phyloP scores from a whole-genome alignment of 1,140 invertebrate species.

The Charaxes varanes region DNA sequence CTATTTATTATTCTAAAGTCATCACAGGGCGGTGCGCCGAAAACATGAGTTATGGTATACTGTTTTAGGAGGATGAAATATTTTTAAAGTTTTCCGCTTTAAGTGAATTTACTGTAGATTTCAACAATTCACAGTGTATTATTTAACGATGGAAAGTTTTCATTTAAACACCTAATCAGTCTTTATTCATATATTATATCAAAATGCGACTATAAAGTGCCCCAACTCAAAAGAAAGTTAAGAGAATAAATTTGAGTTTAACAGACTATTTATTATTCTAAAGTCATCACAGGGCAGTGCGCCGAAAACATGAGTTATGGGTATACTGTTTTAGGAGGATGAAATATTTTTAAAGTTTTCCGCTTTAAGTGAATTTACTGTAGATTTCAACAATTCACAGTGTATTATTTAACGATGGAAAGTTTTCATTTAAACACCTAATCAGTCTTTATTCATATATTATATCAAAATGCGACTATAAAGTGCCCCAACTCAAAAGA shows the following conservation, averaged over 20 bases:
- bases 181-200: slow-evolving; percentile 10
- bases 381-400: slow-evolving; percentile 9
- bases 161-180: too few relatives aligned
- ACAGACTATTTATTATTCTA: slow-evolving; percentile 12
- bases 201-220: slow-evolving; percentile 8
- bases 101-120: slow-evolving; percentile 15
- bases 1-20: slow-evolving; percentile 15
- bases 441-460: too few relatives aligned
- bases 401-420: too few relatives aligned
- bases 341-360: slow-evolving; percentile 23
- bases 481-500: neutral
- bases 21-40: slow-evolving; percentile 16
- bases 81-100: slow-evolving; percentile 18
- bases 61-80: slow-evolving; percentile 24
- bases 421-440: too few relatives aligned
- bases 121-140: slow-evolving; percentile 11
- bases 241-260: slow-evolving; percentile 10
- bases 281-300: slow-evolving; percentile 18
- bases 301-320: slow-evolving; percentile 22
- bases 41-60: slow-evolving; percentile 21
- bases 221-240: slow-evolving; percentile 1
- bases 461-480: slow-evolving; percentile 9
- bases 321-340: slow-evolving; percentile 20
- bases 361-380: slow-evolving; percentile 16
- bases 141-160: too few relatives aligned